Conservation (phyloP, 2,888 invertebrate genomes). For the Cephus pulcher region DNA sequence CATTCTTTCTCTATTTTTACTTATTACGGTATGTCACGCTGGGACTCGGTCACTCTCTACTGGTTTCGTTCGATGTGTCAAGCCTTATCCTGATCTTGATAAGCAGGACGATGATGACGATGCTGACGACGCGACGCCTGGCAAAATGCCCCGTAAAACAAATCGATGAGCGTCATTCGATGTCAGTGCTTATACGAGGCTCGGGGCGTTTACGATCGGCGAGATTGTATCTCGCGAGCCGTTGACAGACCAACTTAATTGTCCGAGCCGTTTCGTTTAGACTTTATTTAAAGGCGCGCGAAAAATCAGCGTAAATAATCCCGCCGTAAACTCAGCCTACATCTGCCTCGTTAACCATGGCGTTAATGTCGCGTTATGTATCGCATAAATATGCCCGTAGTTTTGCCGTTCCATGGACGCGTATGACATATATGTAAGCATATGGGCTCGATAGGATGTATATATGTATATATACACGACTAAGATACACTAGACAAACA, state of each 20-base stretch:
- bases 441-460: not conserved
- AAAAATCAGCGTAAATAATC: conserved; percentile 30
- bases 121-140: not conserved
- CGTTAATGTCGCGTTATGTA: conserved; percentile 29
- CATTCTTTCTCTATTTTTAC: not conserved
- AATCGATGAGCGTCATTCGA: conserved; percentile 45
- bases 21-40: not conserved
- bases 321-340: conserved; percentile 17
- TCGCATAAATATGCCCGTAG: conserved; percentile 18
- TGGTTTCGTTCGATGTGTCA: not conserved
- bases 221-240: conserved; percentile 43
- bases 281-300: conserved; percentile 30
- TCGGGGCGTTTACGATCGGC: conserved; percentile 16
- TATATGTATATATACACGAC: not conserved
- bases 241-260: conserved; percentile 46
- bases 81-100: not conserved
- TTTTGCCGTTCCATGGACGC: not conserved
- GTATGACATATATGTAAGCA: not conserved
- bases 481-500: not conserved
- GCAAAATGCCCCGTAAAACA: conserved; percentile 39
- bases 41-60: not conserved
- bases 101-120: not conserved
- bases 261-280: conserved; percentile 36
- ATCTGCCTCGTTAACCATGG: conserved; percentile 31
- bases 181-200: conserved; percentile 11